phyloP scores from a whole-genome alignment of 2,888 invertebrate species.

The Folsomia manolachei region DNA sequence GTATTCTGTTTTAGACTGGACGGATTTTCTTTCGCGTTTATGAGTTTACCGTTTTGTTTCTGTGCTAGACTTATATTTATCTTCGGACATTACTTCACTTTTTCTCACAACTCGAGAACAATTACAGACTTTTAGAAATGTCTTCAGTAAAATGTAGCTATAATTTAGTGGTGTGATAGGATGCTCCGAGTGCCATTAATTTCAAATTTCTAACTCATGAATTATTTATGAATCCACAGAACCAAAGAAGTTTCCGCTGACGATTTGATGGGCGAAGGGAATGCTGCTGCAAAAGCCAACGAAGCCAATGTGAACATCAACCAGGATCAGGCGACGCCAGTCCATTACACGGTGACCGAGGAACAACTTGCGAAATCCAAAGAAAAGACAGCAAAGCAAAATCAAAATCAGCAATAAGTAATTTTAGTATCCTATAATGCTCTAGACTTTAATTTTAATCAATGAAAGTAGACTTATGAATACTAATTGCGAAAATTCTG shows the following conservation, averaged over 20 bases:
- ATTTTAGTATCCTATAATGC: too few relatives aligned
- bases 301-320: constrained; percentile 38
- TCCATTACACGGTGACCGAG: constrained; percentile 41
- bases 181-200: too few relatives aligned
- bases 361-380: constrained; percentile 28
- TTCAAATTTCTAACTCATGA: constrained; percentile 1
- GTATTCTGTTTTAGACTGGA: too few relatives aligned
- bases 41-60: not conserved
- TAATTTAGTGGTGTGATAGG: constrained; percentile 22
- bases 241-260: constrained; percentile 19
- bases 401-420: too few relatives aligned
- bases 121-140: constrained; percentile 13
- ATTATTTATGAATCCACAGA: constrained; percentile 18
- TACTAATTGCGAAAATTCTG: too few relatives aligned
- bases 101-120: too few relatives aligned
- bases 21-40: too few relatives aligned
- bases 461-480: too few relatives aligned
- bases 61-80: too few relatives aligned
- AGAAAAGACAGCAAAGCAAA: constrained; percentile 10
- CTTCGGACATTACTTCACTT: too few relatives aligned
- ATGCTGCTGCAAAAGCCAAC: constrained; percentile 16
- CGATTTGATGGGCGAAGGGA: constrained; percentile 17
- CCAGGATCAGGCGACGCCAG: constrained; percentile 23
- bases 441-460: too few relatives aligned
- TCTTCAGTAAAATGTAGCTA: too few relatives aligned